These are phyloP conservation scores for Drosophila lacertosa DNA, from an alignment of 1,140 invertebrate species.

Conservation along the genomic window DNA sequence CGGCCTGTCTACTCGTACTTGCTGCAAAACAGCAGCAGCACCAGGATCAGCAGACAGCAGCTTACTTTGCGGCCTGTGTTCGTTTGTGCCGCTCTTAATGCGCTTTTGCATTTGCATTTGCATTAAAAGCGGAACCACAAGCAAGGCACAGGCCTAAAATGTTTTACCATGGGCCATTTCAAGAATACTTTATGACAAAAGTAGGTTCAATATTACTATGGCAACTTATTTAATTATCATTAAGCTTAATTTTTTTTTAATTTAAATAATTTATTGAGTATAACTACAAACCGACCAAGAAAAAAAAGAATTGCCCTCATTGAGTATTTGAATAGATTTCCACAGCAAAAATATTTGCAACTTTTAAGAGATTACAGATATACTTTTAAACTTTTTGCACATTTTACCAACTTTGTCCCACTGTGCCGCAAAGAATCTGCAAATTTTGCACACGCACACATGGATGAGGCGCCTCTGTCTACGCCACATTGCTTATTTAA, in stretches of 20 bases:
- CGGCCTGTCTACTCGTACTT: not conserved
- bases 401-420: constrained; percentile 13
- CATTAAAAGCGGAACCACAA: constrained; percentile 70
- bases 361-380: too few relatives aligned
- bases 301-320: too few relatives aligned
- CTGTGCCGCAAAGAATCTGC: constrained; percentile 39
- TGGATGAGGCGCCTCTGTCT: constrained; percentile 35
- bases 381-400: not conserved
- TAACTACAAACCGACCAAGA: too few relatives aligned
- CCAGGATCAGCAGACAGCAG: constrained; percentile 28
- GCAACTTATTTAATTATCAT: too few relatives aligned
- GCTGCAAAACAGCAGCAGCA: too few relatives aligned
- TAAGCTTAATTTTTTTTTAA: not conserved
- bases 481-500: constrained; percentile 80
- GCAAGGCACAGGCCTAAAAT: constrained; percentile 37
- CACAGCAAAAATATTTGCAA: too few relatives aligned
- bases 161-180: constrained; percentile 33
- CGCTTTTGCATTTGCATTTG: constrained; percentile 73
- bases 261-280: too few relatives aligned
- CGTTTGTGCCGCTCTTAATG: constrained; percentile 69
- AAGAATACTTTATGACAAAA: not conserved
- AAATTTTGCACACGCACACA: constrained; percentile 37
- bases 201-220: not conserved
- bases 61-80: constrained; percentile 64
- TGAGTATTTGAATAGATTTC: too few relatives aligned